A percentile compares a stretch with the other conserved stretches of the same genome.
Conservation (phyloP, 2,113 vertebrate species). For the Bombycilla garrulus region DNA sequence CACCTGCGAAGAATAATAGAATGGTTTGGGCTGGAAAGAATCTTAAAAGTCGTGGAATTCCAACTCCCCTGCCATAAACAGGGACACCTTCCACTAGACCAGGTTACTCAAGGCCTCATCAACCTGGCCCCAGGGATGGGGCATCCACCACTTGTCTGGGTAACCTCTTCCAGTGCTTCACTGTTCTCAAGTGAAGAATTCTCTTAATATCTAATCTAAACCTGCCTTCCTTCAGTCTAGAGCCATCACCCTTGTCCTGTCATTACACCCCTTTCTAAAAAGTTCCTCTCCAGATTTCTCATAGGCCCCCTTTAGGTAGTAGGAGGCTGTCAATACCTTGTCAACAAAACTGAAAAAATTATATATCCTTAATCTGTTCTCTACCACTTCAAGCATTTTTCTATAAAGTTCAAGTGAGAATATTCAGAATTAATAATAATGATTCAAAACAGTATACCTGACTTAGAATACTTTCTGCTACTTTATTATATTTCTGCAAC, state of each 20-base stretch:
- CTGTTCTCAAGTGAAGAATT: neutral
- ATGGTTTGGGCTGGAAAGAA: neutral
- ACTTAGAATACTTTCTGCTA: neutral
- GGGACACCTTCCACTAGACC: neutral
- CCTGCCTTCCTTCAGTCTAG: neutral
- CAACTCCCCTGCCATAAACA: neutral
- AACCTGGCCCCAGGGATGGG: rapidly evolving
- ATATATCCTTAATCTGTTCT: neutral
- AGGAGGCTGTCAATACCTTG: neutral
- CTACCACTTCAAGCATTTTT: neutral
- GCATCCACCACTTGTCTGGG: neutral
- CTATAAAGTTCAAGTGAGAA: neutral
- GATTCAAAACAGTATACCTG: neutral
- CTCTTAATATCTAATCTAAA: neutral
- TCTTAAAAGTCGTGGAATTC: neutral
- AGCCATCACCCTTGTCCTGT: neutral
- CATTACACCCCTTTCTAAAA: neutral
- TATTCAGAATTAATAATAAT: neutral
- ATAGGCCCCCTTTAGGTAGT: neutral
- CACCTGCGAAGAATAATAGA: neutral
- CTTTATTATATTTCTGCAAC: neutral
- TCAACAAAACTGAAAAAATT: neutral
- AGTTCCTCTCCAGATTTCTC: neutral
- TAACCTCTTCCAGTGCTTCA: neutral
- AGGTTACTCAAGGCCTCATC: neutral